Percentiles rank a stretch among this genome's conserved stretches.
Evolutionary conservation across 2,888 invertebrate species (phyloP).

Genomic region (Eudemis profundana): DNA sequence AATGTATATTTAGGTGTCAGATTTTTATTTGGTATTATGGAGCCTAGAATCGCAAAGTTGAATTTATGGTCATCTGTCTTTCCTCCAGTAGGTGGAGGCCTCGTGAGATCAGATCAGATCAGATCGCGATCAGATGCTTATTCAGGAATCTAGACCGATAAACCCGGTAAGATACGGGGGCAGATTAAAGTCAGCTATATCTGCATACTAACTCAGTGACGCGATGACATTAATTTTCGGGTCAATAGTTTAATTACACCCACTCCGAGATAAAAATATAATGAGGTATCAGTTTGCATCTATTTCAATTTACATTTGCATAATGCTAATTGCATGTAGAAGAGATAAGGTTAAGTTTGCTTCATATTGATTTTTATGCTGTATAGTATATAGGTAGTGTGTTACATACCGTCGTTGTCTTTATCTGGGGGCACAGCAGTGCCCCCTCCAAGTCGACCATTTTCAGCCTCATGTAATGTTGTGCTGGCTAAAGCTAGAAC

Average conservation of each 20-base stretch:
- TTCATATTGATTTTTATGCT: background rate
- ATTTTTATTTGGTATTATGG: too few species aligned
- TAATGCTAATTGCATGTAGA: slow-evolving; percentile 7
- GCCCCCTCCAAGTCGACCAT: too few species aligned
- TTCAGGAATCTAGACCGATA: background rate
- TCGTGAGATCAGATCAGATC: too few species aligned
- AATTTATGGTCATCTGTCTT: too few species aligned
- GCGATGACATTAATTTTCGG: slow-evolving; percentile 60
- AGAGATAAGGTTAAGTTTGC: background rate
- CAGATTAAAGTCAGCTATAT: slow-evolving; percentile 3
- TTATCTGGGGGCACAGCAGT: too few species aligned
- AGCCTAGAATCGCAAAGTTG: too few species aligned
- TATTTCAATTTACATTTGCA: slow-evolving; percentile 45
- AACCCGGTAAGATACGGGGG: background rate
- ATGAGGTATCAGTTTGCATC: slow-evolving; percentile 55
- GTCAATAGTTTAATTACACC: slow-evolving; percentile 71
- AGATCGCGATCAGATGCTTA: too few species aligned
- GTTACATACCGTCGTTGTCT: too few species aligned
- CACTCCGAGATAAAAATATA: slow-evolving; percentile 52
- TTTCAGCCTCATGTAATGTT: too few species aligned
- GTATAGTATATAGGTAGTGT: background rate
- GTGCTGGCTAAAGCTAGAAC: too few species aligned
- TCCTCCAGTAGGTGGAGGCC: too few species aligned
- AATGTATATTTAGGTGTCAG: too few species aligned
- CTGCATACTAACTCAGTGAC: slow-evolving; percentile 11